Evolutionary conservation across 2,888 invertebrate genomes (phyloP), one percentile per base, ranked within the genome.

Genomic region (Rotaria magnacalcarata): DNA sequence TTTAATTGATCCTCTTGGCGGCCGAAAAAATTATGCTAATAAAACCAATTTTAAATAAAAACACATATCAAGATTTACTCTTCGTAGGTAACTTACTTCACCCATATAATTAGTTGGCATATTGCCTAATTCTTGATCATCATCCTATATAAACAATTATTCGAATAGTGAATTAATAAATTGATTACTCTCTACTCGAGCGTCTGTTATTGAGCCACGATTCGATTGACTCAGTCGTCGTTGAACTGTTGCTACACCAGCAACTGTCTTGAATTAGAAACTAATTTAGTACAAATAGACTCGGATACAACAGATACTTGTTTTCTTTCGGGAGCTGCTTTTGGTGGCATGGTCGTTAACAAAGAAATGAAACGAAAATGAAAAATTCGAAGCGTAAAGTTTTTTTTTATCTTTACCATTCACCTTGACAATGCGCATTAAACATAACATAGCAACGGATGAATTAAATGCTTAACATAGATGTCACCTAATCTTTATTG

Each of bases 1-100:
- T 91, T 90, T 50, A 91, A 88, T 88, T 91, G 91, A 87, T 91
- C 91, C 84, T 90, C 90, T 47, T 91, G 91, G 11, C 80, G 80
- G n/a, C 24, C 47, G 67, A 34, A 14, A 14, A 14, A 27, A 41
- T 27, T 34, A 67, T 14, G 27, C 16, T 67, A 67, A 27, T 34
- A 0, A 34, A 16, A 34, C 1, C 2, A 34, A 34, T 34, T 34
- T 34, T 2, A 67, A 16, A 41, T 7, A 4, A 27, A 67, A 27
- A 67, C 14, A 16, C 27, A 5, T 67, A 2, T 67, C 4, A 16
- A 16, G 8, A 24, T 7, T 7, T 56, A 24, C 1, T 56, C 24
- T 21, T 0, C 1, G 24, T 24, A 24, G 1, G 8, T 21, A 24
- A 24, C 7, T 67, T 67, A 67, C 67, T 19, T 67, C 67, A 5